Evolutionary conservation across 2,797 vertebrate species (phyloP).

Genomic region (Tachyglossus aculeatus): DNA sequence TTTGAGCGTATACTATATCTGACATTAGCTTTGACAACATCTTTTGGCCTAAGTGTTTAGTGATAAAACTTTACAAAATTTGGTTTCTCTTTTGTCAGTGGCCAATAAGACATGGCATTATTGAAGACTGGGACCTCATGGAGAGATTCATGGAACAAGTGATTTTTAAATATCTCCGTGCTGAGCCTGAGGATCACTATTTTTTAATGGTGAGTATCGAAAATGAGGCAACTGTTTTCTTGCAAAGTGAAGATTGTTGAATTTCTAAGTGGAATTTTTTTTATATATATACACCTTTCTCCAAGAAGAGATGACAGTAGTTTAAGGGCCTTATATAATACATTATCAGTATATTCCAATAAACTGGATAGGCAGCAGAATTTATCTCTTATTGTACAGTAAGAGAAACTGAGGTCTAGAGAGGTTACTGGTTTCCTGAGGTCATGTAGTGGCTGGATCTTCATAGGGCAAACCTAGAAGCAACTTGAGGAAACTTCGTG

Average conservation of each 20-base stretch:
- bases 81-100: slow-evolving; percentile 66
- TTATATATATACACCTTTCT: not conserved
- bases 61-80: not conserved
- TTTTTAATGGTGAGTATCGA: slow-evolving; percentile 79
- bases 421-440: no score
- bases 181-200: slow-evolving; percentile 81
- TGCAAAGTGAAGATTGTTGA: not conserved
- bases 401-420: not conserved
- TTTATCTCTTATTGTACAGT: not conserved
- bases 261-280: not conserved
- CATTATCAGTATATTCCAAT: not conserved
- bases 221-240: not conserved
- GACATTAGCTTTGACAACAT: no score
- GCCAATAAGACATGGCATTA: slow-evolving; percentile 80
- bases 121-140: slow-evolving; percentile 84
- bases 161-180: slow-evolving; percentile 81
- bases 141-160: slow-evolving; percentile 83
- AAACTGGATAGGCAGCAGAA: not conserved
- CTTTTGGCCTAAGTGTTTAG: no score
- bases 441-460: no score
- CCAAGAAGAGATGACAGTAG: not conserved
- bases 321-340: not conserved
- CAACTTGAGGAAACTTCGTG: no score
- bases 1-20: no score
- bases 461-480: no score